Evolutionary conservation across 2,888 invertebrate species (phyloP).

Genomic region (Entomobrya multifasciata): DNA sequence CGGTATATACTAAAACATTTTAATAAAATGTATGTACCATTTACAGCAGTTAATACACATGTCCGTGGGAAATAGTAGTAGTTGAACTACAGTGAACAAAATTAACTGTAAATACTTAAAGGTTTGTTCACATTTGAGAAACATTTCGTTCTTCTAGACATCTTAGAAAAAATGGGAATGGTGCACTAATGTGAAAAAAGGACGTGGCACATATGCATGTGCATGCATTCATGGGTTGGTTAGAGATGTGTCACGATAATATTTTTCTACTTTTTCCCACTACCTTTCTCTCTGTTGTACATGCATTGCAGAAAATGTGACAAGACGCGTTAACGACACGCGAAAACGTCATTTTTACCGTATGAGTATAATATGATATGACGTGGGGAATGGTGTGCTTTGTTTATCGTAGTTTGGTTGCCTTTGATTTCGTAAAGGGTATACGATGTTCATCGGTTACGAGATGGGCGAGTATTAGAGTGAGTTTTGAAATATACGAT

Average conservation of each 20-base stretch:
- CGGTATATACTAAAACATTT: no score
- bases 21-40: not conserved
- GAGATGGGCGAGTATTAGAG: not conserved
- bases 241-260: conserved; percentile 34
- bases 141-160: no score
- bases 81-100: no score
- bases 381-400: not conserved
- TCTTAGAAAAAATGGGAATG: no score
- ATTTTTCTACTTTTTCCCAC: conserved; percentile 8
- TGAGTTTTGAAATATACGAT: not conserved
- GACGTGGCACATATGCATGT: not conserved
- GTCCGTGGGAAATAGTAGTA: not conserved
- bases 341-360: conserved; percentile 79
- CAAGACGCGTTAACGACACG: conserved; percentile 75
- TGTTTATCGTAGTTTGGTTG: not conserved
- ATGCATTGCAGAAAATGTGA: conserved; percentile 53
- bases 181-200: no score
- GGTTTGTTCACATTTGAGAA: no score
- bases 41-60: not conserved
- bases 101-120: no score
- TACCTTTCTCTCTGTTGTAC: not conserved
- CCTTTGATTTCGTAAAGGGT: not conserved
- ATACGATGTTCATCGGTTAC: not conserved
- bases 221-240: conserved; percentile 14
- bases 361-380: conserved; percentile 54